Evolutionary conservation across 1,140 invertebrate genomes (phyloP).

Genomic region (Vanessa atalanta): DNA sequence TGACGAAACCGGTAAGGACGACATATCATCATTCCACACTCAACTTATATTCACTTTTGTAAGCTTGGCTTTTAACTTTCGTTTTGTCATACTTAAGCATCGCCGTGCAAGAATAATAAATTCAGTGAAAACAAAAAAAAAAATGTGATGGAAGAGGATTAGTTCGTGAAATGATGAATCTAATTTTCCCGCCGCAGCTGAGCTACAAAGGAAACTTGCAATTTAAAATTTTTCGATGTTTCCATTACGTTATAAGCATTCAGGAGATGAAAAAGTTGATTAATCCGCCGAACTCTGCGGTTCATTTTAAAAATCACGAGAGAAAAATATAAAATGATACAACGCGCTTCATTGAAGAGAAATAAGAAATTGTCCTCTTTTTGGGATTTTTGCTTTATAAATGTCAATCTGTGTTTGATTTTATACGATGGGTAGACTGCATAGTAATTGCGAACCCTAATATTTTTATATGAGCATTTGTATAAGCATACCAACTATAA

Average conservation of each 20-base stretch:
- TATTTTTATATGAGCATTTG: too few species aligned
- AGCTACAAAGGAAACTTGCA: slow-evolving; percentile 45
- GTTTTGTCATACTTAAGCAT: slow-evolving; percentile 11
- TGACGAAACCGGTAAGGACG: too few species aligned
- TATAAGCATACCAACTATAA: too few species aligned
- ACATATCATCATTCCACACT: background rate
- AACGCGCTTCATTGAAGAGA: slow-evolving; percentile 7
- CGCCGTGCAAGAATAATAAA: slow-evolving; percentile 30
- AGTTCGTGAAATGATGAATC: slow-evolving; percentile 46
- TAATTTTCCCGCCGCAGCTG: slow-evolving; percentile 44
- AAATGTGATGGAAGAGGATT: slow-evolving; percentile 35
- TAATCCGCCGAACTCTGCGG: slow-evolving; percentile 38
- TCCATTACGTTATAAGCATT: slow-evolving; percentile 43
- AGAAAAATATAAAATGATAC: slow-evolving; percentile 35
- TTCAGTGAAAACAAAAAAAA: slow-evolving; percentile 21
- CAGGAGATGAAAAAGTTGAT: slow-evolving; percentile 41
- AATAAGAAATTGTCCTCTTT: slow-evolving; percentile 10
- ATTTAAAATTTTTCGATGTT: slow-evolving; percentile 49
- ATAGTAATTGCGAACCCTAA: too few species aligned
- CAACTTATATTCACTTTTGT: background rate
- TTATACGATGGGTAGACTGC: background rate
- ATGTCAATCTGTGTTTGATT: background rate
- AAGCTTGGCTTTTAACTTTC: background rate
- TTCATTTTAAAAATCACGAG: slow-evolving; percentile 38
- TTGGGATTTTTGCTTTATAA: slow-evolving; percentile 8